Conservation (phyloP, 2,888 invertebrate species). For the Listrodromus nycthemerus region DNA sequence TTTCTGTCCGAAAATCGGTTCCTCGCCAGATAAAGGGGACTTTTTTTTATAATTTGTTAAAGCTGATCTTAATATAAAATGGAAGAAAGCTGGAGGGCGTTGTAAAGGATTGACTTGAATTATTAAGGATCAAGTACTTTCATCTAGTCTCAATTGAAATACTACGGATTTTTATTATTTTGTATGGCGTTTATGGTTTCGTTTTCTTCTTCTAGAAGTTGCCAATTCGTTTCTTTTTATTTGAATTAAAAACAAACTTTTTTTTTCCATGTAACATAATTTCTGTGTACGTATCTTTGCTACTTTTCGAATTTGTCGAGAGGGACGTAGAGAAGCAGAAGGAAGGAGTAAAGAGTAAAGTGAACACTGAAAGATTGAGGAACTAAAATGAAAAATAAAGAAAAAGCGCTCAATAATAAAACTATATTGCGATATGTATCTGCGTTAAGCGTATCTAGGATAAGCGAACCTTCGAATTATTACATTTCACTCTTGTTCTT, state of each 20-base stretch:
- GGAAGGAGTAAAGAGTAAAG: background rate
- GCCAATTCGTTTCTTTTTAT: slow-evolving; percentile 9
- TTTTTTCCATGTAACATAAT: slow-evolving; percentile 40
- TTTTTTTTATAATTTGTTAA: slow-evolving; percentile 73
- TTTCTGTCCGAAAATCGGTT: slow-evolving; percentile 26
- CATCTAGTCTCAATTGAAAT: slow-evolving; percentile 69
- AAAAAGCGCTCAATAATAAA: slow-evolving; percentile 65
- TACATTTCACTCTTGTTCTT: slow-evolving; percentile 36
- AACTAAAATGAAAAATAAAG: slow-evolving; percentile 36
- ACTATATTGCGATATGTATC: slow-evolving; percentile 63
- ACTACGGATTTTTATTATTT: slow-evolving; percentile 63
- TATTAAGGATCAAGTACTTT: slow-evolving; percentile 66
- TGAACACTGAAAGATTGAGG: slow-evolving; percentile 2
- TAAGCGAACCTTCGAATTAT: slow-evolving; percentile 56
- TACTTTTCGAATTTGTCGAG: slow-evolving; percentile 54
- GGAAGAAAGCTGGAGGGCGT: slow-evolving; percentile 32
- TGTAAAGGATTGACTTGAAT: slow-evolving; percentile 52
- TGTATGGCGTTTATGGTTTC: slow-evolving; percentile 45
- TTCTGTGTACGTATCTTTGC: slow-evolving; percentile 43
- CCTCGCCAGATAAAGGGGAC: background rate
- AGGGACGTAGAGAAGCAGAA: slow-evolving; percentile 11
- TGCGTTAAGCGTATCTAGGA: slow-evolving; percentile 64
- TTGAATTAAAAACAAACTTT: background rate
- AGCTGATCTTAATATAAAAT: slow-evolving; percentile 71
- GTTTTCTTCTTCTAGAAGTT: slow-evolving; percentile 11